Conservation (phyloP, 2,888 invertebrate species). For the Mamestra brassicae region DNA sequence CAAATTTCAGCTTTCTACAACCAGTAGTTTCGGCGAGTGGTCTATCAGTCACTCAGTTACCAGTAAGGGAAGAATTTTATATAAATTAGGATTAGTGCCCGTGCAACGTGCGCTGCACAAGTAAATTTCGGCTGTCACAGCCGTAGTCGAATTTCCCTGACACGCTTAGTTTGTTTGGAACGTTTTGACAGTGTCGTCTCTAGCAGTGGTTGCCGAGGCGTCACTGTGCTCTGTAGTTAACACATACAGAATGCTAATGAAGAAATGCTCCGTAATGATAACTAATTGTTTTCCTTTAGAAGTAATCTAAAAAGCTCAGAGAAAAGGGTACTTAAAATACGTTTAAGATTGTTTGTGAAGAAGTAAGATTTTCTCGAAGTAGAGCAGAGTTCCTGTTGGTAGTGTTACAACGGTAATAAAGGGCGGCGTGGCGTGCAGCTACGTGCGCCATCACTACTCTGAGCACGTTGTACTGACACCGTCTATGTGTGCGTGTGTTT, state of each 20-base stretch:
- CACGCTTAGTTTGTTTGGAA: not conserved
- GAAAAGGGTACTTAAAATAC: not conserved
- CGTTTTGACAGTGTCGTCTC: not conserved
- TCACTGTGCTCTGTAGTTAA: not conserved
- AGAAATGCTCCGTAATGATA: not conserved
- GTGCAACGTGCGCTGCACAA: no score
- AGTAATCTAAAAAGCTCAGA: not conserved
- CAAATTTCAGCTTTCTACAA: no score
- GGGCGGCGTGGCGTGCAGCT: conserved; percentile 78
- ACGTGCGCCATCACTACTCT: conserved; percentile 71
- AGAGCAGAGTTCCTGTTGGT: conserved; percentile 74
- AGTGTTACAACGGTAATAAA: conserved; percentile 75
- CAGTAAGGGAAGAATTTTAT: no score
- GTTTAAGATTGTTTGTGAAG: not conserved
- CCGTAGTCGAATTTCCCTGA: not conserved
- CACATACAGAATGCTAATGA: not conserved
- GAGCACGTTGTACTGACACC: conserved; percentile 61
- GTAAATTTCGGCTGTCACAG: no score
- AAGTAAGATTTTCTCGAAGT: conserved; percentile 43
- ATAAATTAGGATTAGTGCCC: no score
- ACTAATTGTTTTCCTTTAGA: conserved; percentile 2
- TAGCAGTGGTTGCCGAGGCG: not conserved
- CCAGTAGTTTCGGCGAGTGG: no score
- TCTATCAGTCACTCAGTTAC: no score
- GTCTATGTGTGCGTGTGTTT: conserved; percentile 65